phyloP scores from a whole-genome alignment of 2,797 vertebrate species.

The Phataginus tricuspis region DNA sequence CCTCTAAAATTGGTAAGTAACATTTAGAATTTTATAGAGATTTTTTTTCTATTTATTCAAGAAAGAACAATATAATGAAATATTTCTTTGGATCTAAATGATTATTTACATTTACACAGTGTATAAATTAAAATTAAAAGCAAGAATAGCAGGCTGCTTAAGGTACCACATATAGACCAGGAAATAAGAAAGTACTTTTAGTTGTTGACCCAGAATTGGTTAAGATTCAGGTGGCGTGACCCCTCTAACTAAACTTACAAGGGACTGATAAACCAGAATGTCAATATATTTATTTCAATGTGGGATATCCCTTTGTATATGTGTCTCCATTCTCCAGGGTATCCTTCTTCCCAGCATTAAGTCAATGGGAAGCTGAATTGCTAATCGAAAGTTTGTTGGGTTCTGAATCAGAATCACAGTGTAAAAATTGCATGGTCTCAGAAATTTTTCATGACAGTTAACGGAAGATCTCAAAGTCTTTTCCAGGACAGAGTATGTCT shows the following conservation, averaged over 20 bases:
- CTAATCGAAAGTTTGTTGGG: not conserved
- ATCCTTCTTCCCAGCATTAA: not conserved
- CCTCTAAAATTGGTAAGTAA: not conserved
- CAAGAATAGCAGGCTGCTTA: not conserved
- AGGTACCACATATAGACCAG: not conserved
- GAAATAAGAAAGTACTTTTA: not conserved
- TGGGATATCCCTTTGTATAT: not conserved
- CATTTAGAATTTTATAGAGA: not conserved
- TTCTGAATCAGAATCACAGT: not conserved
- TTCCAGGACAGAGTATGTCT: not conserved
- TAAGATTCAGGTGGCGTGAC: not conserved
- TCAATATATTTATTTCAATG: not conserved
- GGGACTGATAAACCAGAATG: not conserved
- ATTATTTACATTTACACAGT: not conserved
- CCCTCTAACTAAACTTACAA: not conserved
- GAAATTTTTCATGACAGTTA: not conserved
- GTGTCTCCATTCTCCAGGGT: not conserved
- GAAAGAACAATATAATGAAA: not conserved
- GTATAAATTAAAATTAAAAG: slow-evolving; percentile 22
- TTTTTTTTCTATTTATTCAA: not conserved
- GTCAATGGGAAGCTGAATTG: not conserved
- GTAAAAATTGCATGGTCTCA: not conserved
- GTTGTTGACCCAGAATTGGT: not conserved
- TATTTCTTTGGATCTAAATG: not conserved
- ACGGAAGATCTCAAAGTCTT: not conserved